Conservation (phyloP, 2,113 vertebrate genomes). For the Brevimyrus niger region DNA sequence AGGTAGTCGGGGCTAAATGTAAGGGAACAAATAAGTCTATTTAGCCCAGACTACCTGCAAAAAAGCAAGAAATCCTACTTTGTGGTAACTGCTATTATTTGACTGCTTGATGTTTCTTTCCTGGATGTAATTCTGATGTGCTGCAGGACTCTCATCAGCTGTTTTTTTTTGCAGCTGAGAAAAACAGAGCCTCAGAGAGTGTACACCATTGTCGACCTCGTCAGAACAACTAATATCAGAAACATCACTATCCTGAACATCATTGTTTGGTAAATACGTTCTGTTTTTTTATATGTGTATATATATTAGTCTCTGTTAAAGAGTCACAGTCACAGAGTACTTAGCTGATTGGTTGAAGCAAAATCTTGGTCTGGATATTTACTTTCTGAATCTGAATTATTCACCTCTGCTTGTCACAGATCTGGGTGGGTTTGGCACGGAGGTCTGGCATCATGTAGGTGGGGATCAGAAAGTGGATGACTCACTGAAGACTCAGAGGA, state of each 20-base stretch:
- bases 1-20: neutral
- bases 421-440: too few relatives aligned
- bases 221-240: constrained; percentile 30
- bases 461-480: too few relatives aligned
- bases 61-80: neutral
- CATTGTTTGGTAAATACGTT: constrained; percentile 27
- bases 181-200: neutral
- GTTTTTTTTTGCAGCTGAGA: neutral
- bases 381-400: neutral
- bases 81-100: neutral
- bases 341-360: neutral
- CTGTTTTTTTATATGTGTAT: constrained; percentile 9
- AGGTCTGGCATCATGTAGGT: too few relatives aligned
- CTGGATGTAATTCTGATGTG: neutral
- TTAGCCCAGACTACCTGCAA: neutral
- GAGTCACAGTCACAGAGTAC: neutral
- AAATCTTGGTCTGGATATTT: neutral
- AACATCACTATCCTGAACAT: constrained; percentile 30
- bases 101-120: neutral
- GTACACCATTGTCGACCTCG: constrained; percentile 28
- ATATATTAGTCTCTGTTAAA: constrained; percentile 37
- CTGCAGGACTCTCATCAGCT: neutral
- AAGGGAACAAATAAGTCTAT: neutral
- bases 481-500: too few relatives aligned
- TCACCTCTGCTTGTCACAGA: neutral